These are phyloP conservation scores for Drosophila hydei DNA, from an alignment of 1,140 invertebrate species.

Conservation along the genomic window DNA sequence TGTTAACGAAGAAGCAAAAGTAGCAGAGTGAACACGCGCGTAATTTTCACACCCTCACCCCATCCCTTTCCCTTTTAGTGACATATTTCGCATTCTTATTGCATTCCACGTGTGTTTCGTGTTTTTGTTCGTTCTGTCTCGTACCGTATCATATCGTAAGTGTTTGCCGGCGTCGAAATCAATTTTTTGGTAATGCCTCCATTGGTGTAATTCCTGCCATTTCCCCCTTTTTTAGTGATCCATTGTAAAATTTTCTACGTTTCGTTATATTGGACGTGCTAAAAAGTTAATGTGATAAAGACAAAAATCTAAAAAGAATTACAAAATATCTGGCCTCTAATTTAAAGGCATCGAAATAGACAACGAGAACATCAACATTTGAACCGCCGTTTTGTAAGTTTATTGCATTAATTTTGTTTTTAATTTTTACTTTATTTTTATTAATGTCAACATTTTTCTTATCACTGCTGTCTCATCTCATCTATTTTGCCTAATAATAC, in stretches of 20 bases:
- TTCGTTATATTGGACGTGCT: conserved; percentile 30
- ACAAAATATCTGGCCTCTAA: conserved; percentile 13
- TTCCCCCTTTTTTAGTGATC: conserved; percentile 19
- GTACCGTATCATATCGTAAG: conserved; percentile 19
- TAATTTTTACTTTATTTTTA: conserved; percentile 20
- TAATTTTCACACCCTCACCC: conserved; percentile 8
- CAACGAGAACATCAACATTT: conserved; percentile 19
- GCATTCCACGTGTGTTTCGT: conserved; percentile 43
- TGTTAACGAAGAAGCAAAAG: conserved; percentile 17
- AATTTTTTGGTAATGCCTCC: conserved; percentile 28
- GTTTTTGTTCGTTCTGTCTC: conserved; percentile 26
- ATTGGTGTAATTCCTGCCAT: conserved; percentile 18
- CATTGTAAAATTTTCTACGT: conserved; percentile 26
- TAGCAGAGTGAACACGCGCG: conserved; percentile 41
- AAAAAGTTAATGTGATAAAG: conserved; percentile 39
- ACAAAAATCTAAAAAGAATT: conserved; percentile 8
- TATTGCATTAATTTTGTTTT: conserved; percentile 25
- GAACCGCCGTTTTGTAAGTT: conserved; percentile 53
- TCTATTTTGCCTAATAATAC: conserved; percentile 32
- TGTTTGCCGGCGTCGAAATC: conserved; percentile 6
- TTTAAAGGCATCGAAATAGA: conserved; percentile 11
- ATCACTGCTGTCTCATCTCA: conserved; percentile 37
- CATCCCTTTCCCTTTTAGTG: not conserved
- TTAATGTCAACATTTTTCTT: conserved; percentile 51
- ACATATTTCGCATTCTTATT: conserved; percentile 47